Percentiles rank a stretch among this genome's conserved stretches.
phyloP scores from a whole-genome alignment of 2,797 vertebrate species.

The Neosalanx taihuensis region DNA sequence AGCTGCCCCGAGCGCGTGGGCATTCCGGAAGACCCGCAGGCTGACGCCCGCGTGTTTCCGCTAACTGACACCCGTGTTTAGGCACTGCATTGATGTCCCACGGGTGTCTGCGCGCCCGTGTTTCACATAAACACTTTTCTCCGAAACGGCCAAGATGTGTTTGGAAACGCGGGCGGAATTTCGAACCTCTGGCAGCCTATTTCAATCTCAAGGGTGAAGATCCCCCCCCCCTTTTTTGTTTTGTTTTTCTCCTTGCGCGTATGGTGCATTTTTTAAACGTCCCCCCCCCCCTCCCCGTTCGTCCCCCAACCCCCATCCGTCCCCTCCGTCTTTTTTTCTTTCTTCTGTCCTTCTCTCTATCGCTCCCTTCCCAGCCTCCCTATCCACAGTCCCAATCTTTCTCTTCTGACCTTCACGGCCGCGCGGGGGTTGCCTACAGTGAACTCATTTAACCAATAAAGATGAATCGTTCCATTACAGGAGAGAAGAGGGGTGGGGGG shows the following conservation, averaged over 20 bases:
- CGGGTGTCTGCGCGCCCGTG: background rate
- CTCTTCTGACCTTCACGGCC: conserved; percentile 65
- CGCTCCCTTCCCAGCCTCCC: conserved; percentile 5
- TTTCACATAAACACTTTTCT: background rate
- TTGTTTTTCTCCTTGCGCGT: background rate
- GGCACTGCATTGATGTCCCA: background rate
- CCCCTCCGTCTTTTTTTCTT: background rate
- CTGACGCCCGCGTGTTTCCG: background rate
- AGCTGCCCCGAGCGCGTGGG: background rate
- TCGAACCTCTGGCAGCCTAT: background rate
- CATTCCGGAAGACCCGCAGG: background rate
- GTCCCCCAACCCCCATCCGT: no score
- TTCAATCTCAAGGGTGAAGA: conserved; percentile 1
- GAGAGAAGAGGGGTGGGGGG: conserved; percentile 16
- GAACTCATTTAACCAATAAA: conserved; percentile 78
- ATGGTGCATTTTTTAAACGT: background rate
- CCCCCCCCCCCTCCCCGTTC: background rate
- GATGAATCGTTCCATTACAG: conserved; percentile 79
- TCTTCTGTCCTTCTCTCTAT: background rate
- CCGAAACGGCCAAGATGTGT: background rate
- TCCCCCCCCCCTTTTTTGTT: background rate
- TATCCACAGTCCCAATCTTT: background rate
- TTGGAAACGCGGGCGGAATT: background rate
- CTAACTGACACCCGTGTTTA: background rate
- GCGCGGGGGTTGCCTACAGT: conserved; percentile 56